Conservation (phyloP, 2,113 vertebrate species). For the Galemys pyrenaicus region DNA sequence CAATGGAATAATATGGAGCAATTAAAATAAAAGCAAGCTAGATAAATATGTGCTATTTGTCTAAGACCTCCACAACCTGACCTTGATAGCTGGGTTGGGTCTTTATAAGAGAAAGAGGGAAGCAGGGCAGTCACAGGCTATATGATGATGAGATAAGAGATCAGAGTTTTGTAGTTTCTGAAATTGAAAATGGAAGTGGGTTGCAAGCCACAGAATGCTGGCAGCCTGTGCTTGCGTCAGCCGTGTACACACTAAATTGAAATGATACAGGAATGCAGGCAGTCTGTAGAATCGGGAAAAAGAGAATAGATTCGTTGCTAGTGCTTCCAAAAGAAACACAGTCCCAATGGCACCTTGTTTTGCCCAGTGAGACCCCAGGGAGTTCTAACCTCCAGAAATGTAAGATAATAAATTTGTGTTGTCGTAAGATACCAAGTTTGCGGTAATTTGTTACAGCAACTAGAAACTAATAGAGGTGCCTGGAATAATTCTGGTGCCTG, state of each 20-base stretch:
- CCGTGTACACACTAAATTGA: too few relatives aligned
- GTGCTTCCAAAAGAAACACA: background rate
- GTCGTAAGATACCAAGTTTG: background rate
- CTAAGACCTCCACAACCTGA: too few relatives aligned
- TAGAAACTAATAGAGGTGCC: background rate
- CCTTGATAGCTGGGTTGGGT: too few relatives aligned
- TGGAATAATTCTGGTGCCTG: background rate
- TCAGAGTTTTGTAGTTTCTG: background rate
- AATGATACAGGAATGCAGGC: background rate
- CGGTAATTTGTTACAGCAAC: background rate
- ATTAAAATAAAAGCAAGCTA: too few relatives aligned
- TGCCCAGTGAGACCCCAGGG: background rate
- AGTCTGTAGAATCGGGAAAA: background rate
- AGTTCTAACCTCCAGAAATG: background rate
- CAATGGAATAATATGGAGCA: background rate
- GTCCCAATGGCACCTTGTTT: background rate
- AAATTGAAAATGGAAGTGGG: background rate
- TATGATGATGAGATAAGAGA: background rate
- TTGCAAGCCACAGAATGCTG: background rate
- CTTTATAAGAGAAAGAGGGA: background rate
- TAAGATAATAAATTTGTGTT: background rate
- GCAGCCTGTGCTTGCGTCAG: background rate
- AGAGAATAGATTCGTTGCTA: background rate
- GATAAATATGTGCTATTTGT: too few relatives aligned
- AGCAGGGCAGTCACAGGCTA: background rate